Conservation (phyloP, 1,140 invertebrate genomes). For the Aricia agestis region DNA sequence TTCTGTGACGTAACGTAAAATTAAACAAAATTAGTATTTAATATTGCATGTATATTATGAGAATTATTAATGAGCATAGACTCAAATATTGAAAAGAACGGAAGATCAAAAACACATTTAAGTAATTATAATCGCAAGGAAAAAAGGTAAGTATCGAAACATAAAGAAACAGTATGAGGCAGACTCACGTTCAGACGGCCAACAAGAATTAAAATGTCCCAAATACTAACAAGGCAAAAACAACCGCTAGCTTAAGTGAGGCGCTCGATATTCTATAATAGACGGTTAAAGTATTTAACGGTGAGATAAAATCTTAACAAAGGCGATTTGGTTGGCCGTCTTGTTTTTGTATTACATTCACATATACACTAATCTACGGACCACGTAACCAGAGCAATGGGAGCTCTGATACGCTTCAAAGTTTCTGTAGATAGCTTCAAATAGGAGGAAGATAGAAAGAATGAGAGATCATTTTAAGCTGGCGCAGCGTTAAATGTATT, state of each 20-base stretch:
- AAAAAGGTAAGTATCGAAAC: neutral
- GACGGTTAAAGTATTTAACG: constrained; percentile 69
- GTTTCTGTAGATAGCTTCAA: constrained; percentile 19
- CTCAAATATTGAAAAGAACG: too few relatives aligned
- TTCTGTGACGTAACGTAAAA: neutral
- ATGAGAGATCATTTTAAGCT: constrained; percentile 40
- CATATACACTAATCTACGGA: constrained; percentile 54
- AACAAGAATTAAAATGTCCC: constrained; percentile 19
- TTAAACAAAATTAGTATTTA: too few relatives aligned
- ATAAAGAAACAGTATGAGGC: neutral
- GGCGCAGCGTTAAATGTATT: constrained; percentile 65
- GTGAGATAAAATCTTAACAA: constrained; percentile 72
- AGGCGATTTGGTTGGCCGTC: constrained; percentile 68
- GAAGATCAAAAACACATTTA: too few relatives aligned
- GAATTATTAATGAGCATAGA: too few relatives aligned
- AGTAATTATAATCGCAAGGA: neutral
- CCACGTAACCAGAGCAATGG: constrained; percentile 34
- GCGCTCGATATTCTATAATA: constrained; percentile 62
- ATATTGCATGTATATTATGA: too few relatives aligned
- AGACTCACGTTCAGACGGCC: neutral
- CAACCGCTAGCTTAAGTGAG: constrained; percentile 48
- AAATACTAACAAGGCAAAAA: constrained; percentile 35
- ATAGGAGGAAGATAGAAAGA: constrained; percentile 17
- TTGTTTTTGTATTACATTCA: constrained; percentile 66
- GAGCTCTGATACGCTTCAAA: constrained; percentile 29